Evolutionary conservation across 2,797 vertebrate genomes (phyloP).

Genomic region (Nyctibius grandis): DNA sequence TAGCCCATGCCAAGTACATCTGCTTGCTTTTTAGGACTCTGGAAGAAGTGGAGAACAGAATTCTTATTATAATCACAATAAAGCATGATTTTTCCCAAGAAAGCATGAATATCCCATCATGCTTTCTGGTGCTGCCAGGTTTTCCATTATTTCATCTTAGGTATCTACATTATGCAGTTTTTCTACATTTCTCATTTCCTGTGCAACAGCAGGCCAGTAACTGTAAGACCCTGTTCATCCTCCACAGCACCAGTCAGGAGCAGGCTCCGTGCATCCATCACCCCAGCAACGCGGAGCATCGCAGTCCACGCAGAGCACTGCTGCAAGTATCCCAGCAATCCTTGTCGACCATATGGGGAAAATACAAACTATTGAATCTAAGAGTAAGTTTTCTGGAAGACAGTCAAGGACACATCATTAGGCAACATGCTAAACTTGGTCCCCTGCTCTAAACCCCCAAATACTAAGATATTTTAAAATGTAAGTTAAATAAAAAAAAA

Average conservation of each 20-base stretch:
- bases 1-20: not conserved
- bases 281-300: not conserved
- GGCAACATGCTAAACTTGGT: not conserved
- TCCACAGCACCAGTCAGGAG: not conserved
- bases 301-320: not conserved
- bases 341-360: not conserved
- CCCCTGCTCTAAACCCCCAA: not conserved
- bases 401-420: not conserved
- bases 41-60: not conserved
- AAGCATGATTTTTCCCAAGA: not conserved
- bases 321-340: not conserved
- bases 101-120: not conserved
- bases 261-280: not conserved
- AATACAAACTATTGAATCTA: not conserved
- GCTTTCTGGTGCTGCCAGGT: not conserved
- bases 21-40: not conserved
- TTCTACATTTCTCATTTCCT: not conserved
- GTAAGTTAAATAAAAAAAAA: not conserved
- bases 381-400: not conserved
- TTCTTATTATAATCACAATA: not conserved
- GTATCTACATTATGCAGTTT: not conserved
- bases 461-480: not conserved
- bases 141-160: not conserved
- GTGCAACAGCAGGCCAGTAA: not conserved
- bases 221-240: not conserved